These are phyloP conservation scores for Tamandua tetradactyla DNA, from an alignment of 2,797 vertebrate species.

Conservation along the genomic window DNA sequence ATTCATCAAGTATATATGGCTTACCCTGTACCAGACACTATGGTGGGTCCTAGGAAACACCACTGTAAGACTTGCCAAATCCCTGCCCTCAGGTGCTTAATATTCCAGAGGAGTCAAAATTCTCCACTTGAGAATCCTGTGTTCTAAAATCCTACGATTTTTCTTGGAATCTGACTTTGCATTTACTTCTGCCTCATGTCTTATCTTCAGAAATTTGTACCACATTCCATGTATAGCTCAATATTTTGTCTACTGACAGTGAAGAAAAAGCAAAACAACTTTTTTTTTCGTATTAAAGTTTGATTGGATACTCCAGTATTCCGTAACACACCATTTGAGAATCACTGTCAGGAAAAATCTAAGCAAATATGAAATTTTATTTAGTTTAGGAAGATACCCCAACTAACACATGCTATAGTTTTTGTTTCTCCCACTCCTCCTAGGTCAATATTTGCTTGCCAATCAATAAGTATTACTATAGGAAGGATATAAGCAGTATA, in stretches of 20 bases:
- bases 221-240: not conserved
- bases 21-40: not conserved
- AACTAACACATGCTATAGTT: not conserved
- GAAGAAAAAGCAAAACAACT: not conserved
- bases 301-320: not conserved
- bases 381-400: not conserved
- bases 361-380: not conserved
- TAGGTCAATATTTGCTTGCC: not conserved
- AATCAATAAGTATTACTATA: not conserved
- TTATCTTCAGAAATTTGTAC: not conserved
- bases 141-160: not conserved
- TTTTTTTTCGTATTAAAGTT: not conserved
- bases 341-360: not conserved
- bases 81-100: not conserved
- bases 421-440: not conserved
- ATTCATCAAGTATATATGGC: not conserved
- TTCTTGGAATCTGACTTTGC: not conserved
- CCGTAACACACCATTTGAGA: not conserved
- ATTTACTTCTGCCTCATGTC: not conserved
- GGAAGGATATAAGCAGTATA: not conserved
- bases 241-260: not conserved
- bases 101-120: not conserved
- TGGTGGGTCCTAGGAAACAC: not conserved
- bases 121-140: not conserved
- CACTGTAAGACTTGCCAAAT: not conserved